Evolutionary conservation across 2,113 vertebrate species (phyloP).

Genomic region (Cygnus buccinator): DNA sequence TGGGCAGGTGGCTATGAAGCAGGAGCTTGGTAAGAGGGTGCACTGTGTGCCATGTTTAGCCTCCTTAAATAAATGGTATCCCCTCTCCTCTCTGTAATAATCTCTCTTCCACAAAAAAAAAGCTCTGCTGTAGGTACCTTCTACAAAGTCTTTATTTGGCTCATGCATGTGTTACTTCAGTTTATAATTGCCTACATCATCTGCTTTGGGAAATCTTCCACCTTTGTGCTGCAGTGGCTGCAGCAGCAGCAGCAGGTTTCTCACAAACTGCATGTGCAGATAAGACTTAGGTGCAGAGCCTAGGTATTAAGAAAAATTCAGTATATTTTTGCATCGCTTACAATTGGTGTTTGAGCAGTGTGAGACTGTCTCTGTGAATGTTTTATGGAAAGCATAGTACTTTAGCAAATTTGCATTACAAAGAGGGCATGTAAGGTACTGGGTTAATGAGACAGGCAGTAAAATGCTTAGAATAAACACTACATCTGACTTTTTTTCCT

Average conservation of each 20-base stretch:
- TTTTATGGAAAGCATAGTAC: constrained; percentile 51
- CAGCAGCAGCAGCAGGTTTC: constrained; percentile 23
- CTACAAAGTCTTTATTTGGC: constrained; percentile 6
- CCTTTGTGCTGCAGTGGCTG: neutral
- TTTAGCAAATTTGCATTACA: constrained; percentile 65
- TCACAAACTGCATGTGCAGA: constrained; percentile 18
- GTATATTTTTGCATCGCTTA: constrained; percentile 20
- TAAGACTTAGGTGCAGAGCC: constrained; percentile 7
- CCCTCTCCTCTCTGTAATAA: neutral
- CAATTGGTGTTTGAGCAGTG: neutral
- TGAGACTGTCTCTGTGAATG: constrained; percentile 33
- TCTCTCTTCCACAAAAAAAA: neutral
- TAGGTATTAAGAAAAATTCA: neutral
- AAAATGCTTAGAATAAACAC: constrained; percentile 45
- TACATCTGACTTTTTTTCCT: constrained; percentile 14
- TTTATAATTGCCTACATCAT: constrained; percentile 35
- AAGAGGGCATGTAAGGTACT: constrained; percentile 27
- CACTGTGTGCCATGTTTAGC: neutral
- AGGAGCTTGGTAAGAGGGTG: neutral
- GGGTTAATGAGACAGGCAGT: constrained; percentile 45
- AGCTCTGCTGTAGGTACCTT: neutral
- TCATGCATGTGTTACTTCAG: constrained; percentile 18
- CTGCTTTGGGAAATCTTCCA: constrained; percentile 54
- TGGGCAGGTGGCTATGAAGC: neutral
- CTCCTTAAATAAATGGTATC: neutral